phyloP scores from a whole-genome alignment of 2,113 vertebrate genomes.

The Lophochroa leadbeateri region DNA sequence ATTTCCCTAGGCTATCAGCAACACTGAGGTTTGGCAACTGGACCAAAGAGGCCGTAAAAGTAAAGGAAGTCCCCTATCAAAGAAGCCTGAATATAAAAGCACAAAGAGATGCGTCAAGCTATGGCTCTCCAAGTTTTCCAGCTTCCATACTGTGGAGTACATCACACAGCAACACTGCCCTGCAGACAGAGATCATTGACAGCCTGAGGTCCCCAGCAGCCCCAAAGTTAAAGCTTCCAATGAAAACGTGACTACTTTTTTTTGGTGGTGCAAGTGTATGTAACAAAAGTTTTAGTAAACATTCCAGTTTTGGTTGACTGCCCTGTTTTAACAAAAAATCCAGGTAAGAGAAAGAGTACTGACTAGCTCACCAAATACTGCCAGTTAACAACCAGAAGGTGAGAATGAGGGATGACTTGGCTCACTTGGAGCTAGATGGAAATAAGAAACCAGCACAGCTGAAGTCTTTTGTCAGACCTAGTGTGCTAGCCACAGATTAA shows the following conservation, averaged over 20 bases:
- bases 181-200: not conserved
- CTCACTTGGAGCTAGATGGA: not conserved
- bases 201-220: not conserved
- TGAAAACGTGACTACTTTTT: not conserved
- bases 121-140: not conserved
- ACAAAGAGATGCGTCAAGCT: not conserved
- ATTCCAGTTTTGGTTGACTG: not conserved
- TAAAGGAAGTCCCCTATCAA: not conserved
- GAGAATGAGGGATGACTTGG: not conserved
- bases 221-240: not conserved
- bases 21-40: not conserved
- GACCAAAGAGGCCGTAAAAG: not conserved
- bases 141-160: not conserved
- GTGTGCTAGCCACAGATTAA: constrained; percentile 11
- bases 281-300: not conserved
- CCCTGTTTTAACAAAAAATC: not conserved
- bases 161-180: not conserved
- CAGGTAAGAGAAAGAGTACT: not conserved
- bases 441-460: not conserved
- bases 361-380: not conserved
- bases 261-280: not conserved
- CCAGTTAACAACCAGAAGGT: not conserved
- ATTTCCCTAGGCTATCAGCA: not conserved
- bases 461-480: not conserved
- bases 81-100: not conserved